These are phyloP conservation scores for Sylvilagus floridanus DNA, from an alignment of 2,797 vertebrate genomes.

Conservation along the genomic window DNA sequence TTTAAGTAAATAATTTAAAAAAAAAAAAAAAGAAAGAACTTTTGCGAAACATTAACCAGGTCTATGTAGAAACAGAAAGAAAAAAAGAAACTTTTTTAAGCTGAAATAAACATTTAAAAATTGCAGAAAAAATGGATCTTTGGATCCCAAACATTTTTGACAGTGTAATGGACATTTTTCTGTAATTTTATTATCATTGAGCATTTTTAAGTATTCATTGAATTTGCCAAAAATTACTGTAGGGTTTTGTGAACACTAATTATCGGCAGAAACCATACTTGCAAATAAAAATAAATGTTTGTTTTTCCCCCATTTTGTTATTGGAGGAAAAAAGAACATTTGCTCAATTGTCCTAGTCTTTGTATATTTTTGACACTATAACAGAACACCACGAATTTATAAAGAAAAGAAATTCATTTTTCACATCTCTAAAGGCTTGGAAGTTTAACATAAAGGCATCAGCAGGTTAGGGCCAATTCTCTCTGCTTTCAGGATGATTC, in stretches of 20 bases:
- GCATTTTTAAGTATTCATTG: constrained; percentile 83
- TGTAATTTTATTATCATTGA: constrained; percentile 87
- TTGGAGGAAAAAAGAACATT: not conserved
- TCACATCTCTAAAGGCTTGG: not conserved
- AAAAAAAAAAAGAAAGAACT: not conserved
- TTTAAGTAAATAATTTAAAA: too few species aligned
- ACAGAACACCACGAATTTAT: not conserved
- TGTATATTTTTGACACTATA: not conserved
- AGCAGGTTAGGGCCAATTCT: not conserved
- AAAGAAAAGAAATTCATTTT: not conserved
- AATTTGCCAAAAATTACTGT: constrained; percentile 85
- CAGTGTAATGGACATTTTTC: constrained; percentile 83
- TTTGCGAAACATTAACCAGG: constrained; percentile 67
- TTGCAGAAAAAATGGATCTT: constrained; percentile 81
- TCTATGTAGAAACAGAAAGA: constrained; percentile 61
- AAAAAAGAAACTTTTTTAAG: constrained; percentile 68
- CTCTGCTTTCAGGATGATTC: not conserved
- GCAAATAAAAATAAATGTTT: constrained; percentile 86
- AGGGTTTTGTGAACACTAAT: constrained; percentile 81
- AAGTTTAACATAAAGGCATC: not conserved
- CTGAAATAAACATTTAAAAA: constrained; percentile 76
- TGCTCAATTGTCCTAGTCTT: not conserved
- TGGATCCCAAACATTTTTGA: constrained; percentile 85
- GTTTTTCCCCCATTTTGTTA: constrained; percentile 65
- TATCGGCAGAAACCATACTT: constrained; percentile 85